Percentiles rank a stretch among this genome's conserved stretches.
Conservation (phyloP, 2,888 invertebrate genomes). For the Erebia aethiops region DNA sequence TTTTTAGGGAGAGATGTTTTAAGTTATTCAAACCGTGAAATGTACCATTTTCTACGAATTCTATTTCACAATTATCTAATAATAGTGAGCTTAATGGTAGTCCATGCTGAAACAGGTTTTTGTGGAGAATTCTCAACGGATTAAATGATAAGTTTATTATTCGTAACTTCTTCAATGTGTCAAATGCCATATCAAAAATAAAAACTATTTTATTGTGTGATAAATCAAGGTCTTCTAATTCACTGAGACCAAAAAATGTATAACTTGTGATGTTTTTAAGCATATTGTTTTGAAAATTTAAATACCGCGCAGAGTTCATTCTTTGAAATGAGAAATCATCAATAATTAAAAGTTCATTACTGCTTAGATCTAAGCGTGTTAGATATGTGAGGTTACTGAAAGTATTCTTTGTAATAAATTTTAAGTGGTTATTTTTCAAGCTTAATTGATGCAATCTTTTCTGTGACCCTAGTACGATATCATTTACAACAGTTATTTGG, state of each 20-base stretch:
- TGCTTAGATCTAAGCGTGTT: slow-evolving; percentile 89
- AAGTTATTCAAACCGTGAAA: slow-evolving; percentile 90
- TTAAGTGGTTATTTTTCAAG: slow-evolving; percentile 90
- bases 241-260: slow-evolving; percentile 89
- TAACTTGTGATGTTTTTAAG: slow-evolving; percentile 87
- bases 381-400: slow-evolving; percentile 90
- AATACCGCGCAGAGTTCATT: slow-evolving; percentile 88
- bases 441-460: slow-evolving; percentile 92
- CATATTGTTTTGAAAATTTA: slow-evolving; percentile 90
- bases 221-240: slow-evolving; percentile 90
- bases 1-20: slow-evolving; percentile 89
- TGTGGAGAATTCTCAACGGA: slow-evolving; percentile 87
- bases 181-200: slow-evolving; percentile 89
- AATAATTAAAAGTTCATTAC: slow-evolving; percentile 90
- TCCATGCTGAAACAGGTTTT: slow-evolving; percentile 89
- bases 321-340: slow-evolving; percentile 91
- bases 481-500: slow-evolving; percentile 87
- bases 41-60: slow-evolving; percentile 88
- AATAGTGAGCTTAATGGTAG: slow-evolving; percentile 88
- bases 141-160: slow-evolving; percentile 92
- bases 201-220: slow-evolving; percentile 87
- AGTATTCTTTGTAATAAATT: slow-evolving; percentile 86
- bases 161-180: slow-evolving; percentile 88
- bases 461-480: slow-evolving; percentile 89
- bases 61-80: slow-evolving; percentile 89